phyloP scores from a whole-genome alignment of 2,888 invertebrate species.

The Diaprepes abbreviatus region DNA sequence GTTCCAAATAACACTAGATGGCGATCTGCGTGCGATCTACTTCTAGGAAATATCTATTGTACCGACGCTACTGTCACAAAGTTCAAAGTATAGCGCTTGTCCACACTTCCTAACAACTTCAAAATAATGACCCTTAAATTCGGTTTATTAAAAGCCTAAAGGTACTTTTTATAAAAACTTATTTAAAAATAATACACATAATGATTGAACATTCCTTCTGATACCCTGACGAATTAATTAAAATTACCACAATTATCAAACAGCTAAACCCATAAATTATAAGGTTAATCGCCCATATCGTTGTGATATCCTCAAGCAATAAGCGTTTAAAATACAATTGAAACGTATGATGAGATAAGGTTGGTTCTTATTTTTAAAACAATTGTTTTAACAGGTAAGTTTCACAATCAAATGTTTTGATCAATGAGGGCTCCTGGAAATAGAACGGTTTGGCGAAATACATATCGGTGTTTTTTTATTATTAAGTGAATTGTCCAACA shows the following conservation, averaged over 20 bases:
- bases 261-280: neutral
- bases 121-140: too few relatives aligned
- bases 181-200: too few relatives aligned
- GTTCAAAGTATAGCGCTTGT: too few relatives aligned
- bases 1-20: too few relatives aligned
- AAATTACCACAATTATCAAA: neutral
- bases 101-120: too few relatives aligned
- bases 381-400: conserved; percentile 22
- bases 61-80: too few relatives aligned
- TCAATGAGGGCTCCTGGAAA: conserved; percentile 33
- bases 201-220: neutral
- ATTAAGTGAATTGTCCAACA: conserved; percentile 19
- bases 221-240: neutral
- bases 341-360: conserved; percentile 15
- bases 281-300: conserved; percentile 15
- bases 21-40: too few relatives aligned
- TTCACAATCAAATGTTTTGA: conserved; percentile 20
- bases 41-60: too few relatives aligned
- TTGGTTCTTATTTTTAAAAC: conserved; percentile 25
- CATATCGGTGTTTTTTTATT: conserved; percentile 27
- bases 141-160: too few relatives aligned
- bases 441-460: conserved; percentile 31
- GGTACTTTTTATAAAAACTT: too few relatives aligned
- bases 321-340: conserved; percentile 27
- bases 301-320: conserved; percentile 7